Base-by-base conservation (phyloP, 2,113 vertebrate species). In the Heptranchias perlo region DNA sequence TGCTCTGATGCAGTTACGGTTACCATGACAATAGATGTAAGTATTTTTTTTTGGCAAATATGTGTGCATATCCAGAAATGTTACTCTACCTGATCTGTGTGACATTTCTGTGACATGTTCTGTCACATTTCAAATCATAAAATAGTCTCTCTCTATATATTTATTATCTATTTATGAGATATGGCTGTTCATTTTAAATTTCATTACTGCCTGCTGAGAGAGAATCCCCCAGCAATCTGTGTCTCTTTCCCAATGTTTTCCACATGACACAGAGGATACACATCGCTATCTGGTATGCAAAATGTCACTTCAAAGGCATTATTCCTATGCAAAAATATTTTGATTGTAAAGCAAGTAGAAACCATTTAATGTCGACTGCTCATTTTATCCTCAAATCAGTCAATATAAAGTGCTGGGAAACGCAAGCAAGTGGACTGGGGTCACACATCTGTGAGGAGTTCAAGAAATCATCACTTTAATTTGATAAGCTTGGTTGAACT, bases 111-210 rank as follows among this genome's bases (percentile, higher is more conserved):
- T n/a, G n/a, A n/a, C n/a, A 18, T 62, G 58, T 44, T 82, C 13
- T 64, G 54, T 93, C 89, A 93, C 58, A 93, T 64, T 39, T 39
- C 89, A 93, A 93, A 93, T 23, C 58, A 93, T 93, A 23, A 93
- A 93, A 93, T 39, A 23, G 52, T 61, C 87, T 61, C 87, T 61
- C 58, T 93, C 6, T 64, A 61, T 61, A 23, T 62, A 39, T 64
- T 93, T 39, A 93, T 93, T 92, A n/a, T 18, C 54, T 62, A 93
- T 62, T 62, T 93, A 93, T 93, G 54, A 61, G 47, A 89, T 54
- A 49, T 54, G 54, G 52, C 31, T 92, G 89, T n/a, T 62, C 89
- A 93, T 62, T 93, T 93, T 62, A 62, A 62, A 93, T 93, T 93
- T 64, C 58, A 61, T 93, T 93, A 62, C 35, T 64, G 4, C 54